Evolutionary conservation across 2,888 invertebrate genomes (phyloP), one percentile per base, ranked within the genome.

Genomic region (Theretra japonica): DNA sequence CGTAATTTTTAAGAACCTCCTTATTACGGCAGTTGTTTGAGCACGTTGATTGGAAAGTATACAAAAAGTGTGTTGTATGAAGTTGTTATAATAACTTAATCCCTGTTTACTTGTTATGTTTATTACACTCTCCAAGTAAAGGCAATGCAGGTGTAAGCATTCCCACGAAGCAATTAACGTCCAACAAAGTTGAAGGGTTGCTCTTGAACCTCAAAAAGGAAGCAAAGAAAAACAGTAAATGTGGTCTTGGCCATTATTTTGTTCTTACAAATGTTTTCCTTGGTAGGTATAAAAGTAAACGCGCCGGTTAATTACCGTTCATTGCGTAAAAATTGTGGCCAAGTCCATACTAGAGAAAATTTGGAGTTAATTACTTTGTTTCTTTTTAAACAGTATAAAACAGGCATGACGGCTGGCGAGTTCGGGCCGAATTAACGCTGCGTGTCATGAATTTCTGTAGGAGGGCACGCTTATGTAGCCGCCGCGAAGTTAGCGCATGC

Each of bases 91-190:
- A 86, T 85, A 81, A 81, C 85, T 86, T 85, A 86, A 86, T 86
- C 80, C 78, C 75, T 82, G 81, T 85, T 86, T 87, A 86, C 83
- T 87, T 89, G 85, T 88, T 89, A 88, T 88, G 88, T 89, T 88
- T 89, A 88, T 87, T 84, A 87, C 82, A 79, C 79, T 79, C 79
- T 78, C 79, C 81, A 76, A 81, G 83, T 83, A 81, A 81, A 83
- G 81, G 79, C 78, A 76, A 78, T 81, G 76, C 93, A 93, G 92
- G 90, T 93, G 93, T 79, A 72, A 76, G 70, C 75, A 76, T 90
- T 93, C 93, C 86, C 94, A 94, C 92, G 88, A 79, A 90, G 92
- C 93, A 93, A 93, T 93, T 94, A 93, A 90, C 91, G 89, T 82
- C 83, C 80, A 79, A 79, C 82, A 80, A 83, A 86, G 84, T 82